Base-by-base conservation (phyloP, 1,140 invertebrate species). In the Planococcus citri region DNA sequence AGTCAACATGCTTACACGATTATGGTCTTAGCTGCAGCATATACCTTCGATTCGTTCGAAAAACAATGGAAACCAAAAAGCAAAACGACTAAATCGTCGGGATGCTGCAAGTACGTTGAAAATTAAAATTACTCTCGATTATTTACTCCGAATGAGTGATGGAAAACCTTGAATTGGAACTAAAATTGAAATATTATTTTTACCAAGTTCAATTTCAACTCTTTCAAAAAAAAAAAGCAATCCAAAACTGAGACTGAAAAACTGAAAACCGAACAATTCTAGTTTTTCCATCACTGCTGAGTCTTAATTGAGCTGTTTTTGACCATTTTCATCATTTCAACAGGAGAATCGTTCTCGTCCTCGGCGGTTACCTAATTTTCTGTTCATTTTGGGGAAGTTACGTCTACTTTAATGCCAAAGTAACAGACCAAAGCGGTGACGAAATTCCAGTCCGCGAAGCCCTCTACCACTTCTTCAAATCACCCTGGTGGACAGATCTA, bases 401-500 rank as follows among this genome's bases (percentile, higher is more conserved):
- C 72, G 79, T 97, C 17, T 94, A 92, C 77, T 96, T 95, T 78
- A 95, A 96, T 77, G 91, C 91, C 14, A 88, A 85, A 57, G 82
- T 97, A 17, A 89, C 87, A 0, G 91, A 93, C 75, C 87, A 86
- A 69, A 87, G 95, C 72, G 94, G 92, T 4, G 91, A 95, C 73
- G 87, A 91, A 76, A 86, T 95, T 0, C 92, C 91, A 70, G 78
- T 95, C 6, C 85, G 91, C 68, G 94, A 96, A 77, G 92, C 93
- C 0, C 72, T 95, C 0, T 83, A 88, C 73, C 91, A 97, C 78
- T 94, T 97, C 76, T 87, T 96, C 70, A 92, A 89, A 0, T 94
- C 92, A 12, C 91, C 92, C 12, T 83, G 86, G 73, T 88, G 86
- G 85, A 74, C 79, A n/a, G 83, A 88, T 73, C 73, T 83, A 10